A percentile compares a stretch with the other conserved stretches of the same genome.
Conservation (phyloP, 2,797 vertebrate species). For the Micrastur ruficollis region DNA sequence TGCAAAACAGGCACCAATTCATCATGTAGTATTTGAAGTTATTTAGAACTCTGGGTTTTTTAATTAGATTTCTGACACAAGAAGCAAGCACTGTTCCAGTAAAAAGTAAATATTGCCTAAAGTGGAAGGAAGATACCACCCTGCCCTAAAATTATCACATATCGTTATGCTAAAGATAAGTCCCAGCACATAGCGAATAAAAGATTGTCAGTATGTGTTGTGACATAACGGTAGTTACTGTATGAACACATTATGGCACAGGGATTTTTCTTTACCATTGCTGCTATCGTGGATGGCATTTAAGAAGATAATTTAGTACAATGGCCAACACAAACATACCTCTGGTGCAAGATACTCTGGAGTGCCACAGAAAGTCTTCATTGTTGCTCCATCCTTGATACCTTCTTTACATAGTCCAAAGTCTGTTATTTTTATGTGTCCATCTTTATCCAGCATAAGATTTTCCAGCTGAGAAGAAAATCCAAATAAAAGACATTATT, state of each 20-base stretch:
- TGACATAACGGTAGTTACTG: not conserved
- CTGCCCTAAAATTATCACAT: not conserved
- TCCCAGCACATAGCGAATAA: not conserved
- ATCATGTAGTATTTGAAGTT: not conserved
- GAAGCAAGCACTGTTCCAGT: not conserved
- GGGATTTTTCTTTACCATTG: not conserved
- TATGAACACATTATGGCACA: not conserved
- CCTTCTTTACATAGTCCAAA: constrained; percentile 98
- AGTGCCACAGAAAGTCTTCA: constrained; percentile 97
- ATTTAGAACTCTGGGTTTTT: not conserved
- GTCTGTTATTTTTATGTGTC: constrained; percentile 97
- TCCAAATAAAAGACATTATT: not conserved
- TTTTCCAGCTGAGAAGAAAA: constrained; percentile 88
- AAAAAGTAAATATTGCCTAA: not conserved
- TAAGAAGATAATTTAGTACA: not conserved
- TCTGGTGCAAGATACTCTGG: constrained; percentile 97
- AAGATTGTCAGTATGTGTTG: not conserved
- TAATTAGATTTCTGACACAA: not conserved
- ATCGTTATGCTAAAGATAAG: not conserved
- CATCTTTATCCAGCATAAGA: constrained; percentile 98
- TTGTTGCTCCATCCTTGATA: constrained; percentile 94
- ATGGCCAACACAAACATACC: constrained; percentile 69
- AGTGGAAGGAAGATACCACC: not conserved
- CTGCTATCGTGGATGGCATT: not conserved
- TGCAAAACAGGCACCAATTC: not conserved